These are phyloP conservation scores for Halocaridina rubra DNA, from an alignment of 2,888 invertebrate species.

Conservation along the genomic window DNA sequence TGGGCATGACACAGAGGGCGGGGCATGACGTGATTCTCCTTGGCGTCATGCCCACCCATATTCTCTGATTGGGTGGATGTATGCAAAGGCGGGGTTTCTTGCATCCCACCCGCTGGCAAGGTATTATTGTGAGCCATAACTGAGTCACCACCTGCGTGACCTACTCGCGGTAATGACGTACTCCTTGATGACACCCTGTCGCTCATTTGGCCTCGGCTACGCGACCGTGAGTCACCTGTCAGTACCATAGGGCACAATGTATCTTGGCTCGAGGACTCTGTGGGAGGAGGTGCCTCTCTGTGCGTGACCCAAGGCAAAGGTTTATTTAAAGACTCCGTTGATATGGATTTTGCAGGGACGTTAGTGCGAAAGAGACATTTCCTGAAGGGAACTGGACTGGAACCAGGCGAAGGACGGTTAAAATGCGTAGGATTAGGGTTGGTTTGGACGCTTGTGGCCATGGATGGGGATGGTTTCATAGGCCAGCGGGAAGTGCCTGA, in stretches of 20 bases:
- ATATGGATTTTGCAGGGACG: conserved; percentile 6
- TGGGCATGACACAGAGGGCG: not conserved
- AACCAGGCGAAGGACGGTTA: conserved; percentile 46
- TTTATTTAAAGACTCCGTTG: conserved; percentile 16
- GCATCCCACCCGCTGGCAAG: not conserved
- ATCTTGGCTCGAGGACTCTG: not conserved
- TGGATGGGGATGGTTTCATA: conserved; percentile 9
- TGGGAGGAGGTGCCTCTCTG: not conserved
- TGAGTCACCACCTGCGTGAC: not conserved
- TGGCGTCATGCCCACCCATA: conserved; percentile 20
- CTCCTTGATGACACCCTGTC: not conserved
- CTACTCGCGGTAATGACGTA: not conserved
- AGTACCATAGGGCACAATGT: not conserved
- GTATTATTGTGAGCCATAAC: not conserved
- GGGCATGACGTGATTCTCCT: not conserved
- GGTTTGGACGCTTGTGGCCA: conserved; percentile 13
- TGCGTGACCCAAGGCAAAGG: conserved; percentile 22
- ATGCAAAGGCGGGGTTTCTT: not conserved
- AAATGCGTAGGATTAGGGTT: conserved; percentile 36
- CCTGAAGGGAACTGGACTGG: conserved; percentile 33
- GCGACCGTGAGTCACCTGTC: not conserved
- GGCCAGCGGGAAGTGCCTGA: not conserved
- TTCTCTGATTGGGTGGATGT: not conserved
- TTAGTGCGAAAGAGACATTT: conserved; percentile 20
- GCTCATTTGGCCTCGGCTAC: not conserved